Conservation (phyloP, 2,113 vertebrate genomes). For the Ceyx cyanopectus region DNA sequence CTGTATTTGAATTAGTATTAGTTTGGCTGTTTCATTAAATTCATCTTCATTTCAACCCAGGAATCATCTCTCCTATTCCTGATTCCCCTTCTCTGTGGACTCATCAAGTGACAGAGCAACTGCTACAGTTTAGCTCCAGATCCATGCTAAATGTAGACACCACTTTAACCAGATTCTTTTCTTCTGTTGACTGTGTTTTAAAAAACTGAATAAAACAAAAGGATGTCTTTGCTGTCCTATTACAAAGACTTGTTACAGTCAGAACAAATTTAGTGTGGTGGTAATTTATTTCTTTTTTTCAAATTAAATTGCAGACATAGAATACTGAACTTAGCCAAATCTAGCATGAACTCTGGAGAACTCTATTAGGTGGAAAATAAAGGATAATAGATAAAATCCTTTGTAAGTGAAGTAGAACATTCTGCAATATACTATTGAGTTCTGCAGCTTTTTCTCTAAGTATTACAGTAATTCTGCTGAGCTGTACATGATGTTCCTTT, state of each 20-base stretch:
- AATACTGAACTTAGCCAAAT: neutral
- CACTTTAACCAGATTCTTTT: neutral
- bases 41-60: neutral
- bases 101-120: neutral
- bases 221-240: neutral
- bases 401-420: constrained; percentile 28
- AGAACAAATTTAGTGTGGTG: neutral
- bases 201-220: neutral
- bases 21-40: neutral
- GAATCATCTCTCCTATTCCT: neutral
- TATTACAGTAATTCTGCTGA: constrained; percentile 14
- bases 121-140: neutral
- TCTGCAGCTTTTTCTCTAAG: constrained; percentile 16
- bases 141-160: neutral
- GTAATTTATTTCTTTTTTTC: neutral
- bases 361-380: constrained; percentile 9
- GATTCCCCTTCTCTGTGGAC: neutral
- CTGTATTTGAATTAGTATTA: neutral
- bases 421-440: constrained; percentile 5
- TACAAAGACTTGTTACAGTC: neutral
- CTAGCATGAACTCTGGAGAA: neutral
- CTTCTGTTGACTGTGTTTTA: neutral
- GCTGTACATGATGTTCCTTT: constrained; percentile 36
- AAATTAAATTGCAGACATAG: neutral
- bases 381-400: constrained; percentile 8